phyloP scores from a whole-genome alignment of 2,113 vertebrate genomes.

The Aldabrachelys gigantea region DNA sequence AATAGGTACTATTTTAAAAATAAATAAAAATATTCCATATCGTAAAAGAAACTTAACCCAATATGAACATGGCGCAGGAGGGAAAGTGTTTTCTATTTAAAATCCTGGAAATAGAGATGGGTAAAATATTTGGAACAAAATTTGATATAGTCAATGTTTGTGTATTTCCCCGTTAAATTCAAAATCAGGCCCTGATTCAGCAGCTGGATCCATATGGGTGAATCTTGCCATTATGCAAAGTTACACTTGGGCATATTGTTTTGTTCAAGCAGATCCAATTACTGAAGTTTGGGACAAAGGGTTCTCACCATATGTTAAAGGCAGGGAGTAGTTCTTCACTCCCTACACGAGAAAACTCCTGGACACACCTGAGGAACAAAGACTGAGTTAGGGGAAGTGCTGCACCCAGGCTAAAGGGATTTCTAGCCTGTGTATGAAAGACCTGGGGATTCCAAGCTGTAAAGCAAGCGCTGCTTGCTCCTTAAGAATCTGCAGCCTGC shows the following conservation, averaged over 20 bases:
- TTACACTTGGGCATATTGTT: background rate
- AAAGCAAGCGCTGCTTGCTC: no score
- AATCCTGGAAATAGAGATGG: background rate
- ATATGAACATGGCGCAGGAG: fast-evolving
- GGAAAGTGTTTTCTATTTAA: background rate
- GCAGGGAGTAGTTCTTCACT: no score
- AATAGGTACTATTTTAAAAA: background rate
- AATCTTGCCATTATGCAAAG: background rate
- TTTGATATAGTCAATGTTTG: background rate
- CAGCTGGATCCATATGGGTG: background rate
- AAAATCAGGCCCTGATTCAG: background rate
- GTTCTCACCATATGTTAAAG: no score
- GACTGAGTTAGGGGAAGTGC: no score
- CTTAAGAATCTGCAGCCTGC: no score
- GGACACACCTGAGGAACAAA: no score
- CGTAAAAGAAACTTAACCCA: fast-evolving
- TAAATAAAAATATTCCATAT: background rate
- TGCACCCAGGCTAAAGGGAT: no score
- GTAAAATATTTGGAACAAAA: background rate
- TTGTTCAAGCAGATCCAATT: fast-evolving
- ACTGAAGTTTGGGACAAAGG: background rate
- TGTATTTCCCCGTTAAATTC: background rate
- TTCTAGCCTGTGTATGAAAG: no score
- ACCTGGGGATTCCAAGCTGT: no score
- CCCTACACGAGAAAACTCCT: no score